These are phyloP conservation scores for Cynopterus sphinx DNA, from an alignment of 2,797 vertebrate species.

Conservation along the genomic window DNA sequence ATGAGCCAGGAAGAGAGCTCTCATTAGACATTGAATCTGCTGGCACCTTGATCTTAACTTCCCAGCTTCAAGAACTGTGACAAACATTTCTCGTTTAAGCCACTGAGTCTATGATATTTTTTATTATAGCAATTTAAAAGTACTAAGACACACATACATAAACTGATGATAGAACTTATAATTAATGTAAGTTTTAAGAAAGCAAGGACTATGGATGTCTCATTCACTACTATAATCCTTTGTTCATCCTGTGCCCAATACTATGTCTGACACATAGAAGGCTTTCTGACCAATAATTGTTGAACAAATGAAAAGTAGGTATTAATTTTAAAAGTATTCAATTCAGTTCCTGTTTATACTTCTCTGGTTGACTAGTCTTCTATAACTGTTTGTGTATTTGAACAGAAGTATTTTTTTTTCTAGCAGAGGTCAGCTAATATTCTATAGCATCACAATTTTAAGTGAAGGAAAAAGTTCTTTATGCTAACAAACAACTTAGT, in stretches of 20 bases:
- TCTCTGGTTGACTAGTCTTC: slow-evolving; percentile 24
- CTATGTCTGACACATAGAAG: background rate
- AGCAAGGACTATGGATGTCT: background rate
- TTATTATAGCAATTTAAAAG: background rate
- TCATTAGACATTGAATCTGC: background rate
- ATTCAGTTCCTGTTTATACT: slow-evolving; percentile 49
- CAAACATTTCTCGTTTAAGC: background rate
- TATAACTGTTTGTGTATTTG: slow-evolving; percentile 45
- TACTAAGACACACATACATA: background rate
- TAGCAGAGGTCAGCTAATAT: slow-evolving; percentile 49
- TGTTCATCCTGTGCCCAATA: background rate
- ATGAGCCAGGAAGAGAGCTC: background rate
- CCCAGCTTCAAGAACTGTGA: background rate
- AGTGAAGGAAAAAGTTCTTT: slow-evolving; percentile 35
- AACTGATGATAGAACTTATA: background rate
- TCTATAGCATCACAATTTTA: slow-evolving; percentile 58
- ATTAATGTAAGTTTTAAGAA: slow-evolving; percentile 47
- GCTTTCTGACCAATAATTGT: slow-evolving; percentile 3
- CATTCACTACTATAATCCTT: background rate
- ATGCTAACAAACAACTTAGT: slow-evolving; percentile 58
- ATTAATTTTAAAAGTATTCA: slow-evolving; percentile 46
- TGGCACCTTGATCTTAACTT: background rate
- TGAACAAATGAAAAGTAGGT: slow-evolving; percentile 51
- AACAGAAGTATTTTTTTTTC: slow-evolving; percentile 31
- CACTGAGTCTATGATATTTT: background rate